Conservation (phyloP, 2,888 invertebrate genomes). For the Lasioglossum morio region DNA sequence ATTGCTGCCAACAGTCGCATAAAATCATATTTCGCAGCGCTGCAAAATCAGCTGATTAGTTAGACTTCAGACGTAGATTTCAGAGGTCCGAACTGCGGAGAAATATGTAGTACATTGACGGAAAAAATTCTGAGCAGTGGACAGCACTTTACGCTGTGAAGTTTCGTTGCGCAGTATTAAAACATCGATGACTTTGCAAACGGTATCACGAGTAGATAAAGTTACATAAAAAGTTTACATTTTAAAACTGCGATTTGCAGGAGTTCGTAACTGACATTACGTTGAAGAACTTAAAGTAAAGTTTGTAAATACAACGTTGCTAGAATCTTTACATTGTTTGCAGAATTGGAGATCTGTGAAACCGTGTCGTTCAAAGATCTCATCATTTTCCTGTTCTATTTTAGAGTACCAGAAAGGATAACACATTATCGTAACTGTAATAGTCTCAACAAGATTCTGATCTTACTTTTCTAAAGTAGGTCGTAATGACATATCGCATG, state of each 20-base stretch:
- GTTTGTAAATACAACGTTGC: too few species aligned
- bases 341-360: too few species aligned
- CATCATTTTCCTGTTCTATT: not conserved
- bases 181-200: slow-evolving; percentile 2
- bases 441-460: not conserved
- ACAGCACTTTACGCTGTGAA: not conserved
- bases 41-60: slow-evolving; percentile 31
- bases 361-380: not conserved
- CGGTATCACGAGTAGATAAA: not conserved
- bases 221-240: not conserved
- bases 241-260: not conserved
- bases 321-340: too few species aligned
- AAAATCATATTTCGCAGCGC: not conserved
- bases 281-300: not conserved
- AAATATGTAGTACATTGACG: not conserved
- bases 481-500: not conserved
- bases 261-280: not conserved
- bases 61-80: slow-evolving; percentile 1
- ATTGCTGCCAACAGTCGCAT: not conserved
- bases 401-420: not conserved
- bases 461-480: slow-evolving; percentile 14
- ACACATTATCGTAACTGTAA: not conserved
- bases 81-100: not conserved
- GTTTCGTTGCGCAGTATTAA: slow-evolving; percentile 5
- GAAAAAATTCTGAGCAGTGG: not conserved